Conservation (phyloP, 2,113 vertebrate genomes). For the Muntiacus reevesi region DNA sequence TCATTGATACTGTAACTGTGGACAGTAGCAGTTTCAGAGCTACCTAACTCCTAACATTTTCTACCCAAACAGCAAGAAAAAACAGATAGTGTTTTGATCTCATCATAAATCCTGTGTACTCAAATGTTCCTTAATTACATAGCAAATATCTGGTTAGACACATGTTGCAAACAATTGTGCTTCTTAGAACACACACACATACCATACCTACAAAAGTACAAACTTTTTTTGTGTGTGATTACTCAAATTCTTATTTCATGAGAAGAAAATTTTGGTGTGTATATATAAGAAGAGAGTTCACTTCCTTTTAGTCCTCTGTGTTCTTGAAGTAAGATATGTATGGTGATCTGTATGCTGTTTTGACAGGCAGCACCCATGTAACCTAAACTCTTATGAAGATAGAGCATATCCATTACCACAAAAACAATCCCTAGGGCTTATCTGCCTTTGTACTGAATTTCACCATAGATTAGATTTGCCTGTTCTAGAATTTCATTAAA, state of each 20-base stretch:
- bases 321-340: neutral
- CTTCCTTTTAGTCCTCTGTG: neutral
- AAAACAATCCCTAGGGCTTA: neutral
- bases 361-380: neutral
- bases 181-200: neutral
- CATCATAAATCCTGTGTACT: neutral
- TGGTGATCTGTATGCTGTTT: neutral
- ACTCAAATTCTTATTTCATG: neutral
- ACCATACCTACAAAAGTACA: neutral
- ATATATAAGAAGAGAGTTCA: neutral
- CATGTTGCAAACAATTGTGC: neutral
- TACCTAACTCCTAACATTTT: neutral
- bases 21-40: neutral
- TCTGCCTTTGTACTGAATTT: neutral
- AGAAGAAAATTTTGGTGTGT: neutral
- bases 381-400: neutral
- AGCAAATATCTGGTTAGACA: neutral
- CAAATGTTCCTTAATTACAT: neutral
- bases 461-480: neutral
- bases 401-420: neutral
- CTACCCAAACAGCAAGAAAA: neutral
- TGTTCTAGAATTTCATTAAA: neutral
- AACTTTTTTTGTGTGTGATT: neutral
- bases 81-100: neutral
- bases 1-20: neutral